Evolutionary conservation across 2,797 vertebrate genomes (phyloP).

Genomic region (Hippocampus kuda): DNA sequence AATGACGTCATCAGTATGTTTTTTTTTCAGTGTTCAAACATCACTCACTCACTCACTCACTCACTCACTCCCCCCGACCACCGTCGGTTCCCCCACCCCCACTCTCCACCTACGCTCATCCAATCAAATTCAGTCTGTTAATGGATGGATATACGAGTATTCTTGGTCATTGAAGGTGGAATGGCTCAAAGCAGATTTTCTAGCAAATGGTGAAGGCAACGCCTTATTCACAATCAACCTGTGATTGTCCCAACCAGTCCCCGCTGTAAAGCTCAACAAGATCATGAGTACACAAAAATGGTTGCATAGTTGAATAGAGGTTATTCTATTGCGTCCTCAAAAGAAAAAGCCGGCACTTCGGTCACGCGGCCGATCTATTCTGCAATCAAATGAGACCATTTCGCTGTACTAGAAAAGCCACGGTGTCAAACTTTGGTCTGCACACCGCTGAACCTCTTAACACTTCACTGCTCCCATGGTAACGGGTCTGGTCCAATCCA

Average conservation of each 20-base stretch:
- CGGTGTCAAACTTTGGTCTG: constrained; percentile 13
- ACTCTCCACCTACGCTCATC: too few species aligned
- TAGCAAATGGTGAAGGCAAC: neutral
- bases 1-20: too few species aligned
- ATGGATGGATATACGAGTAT: neutral
- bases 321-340: neutral
- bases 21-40: too few species aligned
- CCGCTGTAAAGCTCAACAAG: neutral
- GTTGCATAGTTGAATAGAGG: neutral
- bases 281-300: neutral
- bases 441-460: constrained; percentile 37
- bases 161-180: neutral
- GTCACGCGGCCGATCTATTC: constrained; percentile 6
- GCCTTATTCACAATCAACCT: neutral
- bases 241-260: neutral
- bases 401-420: constrained; percentile 20
- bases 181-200: neutral
- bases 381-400: constrained; percentile 1
- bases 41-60: too few species aligned
- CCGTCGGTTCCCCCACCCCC: too few species aligned
- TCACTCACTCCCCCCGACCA: too few species aligned
- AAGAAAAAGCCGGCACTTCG: neutral
- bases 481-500: constrained; percentile 32
- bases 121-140: too few species aligned
- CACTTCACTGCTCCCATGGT: constrained; percentile 37